These are phyloP conservation scores for Hormaphis cornu DNA, from an alignment of 1,140 invertebrate genomes.

Conservation along the genomic window DNA sequence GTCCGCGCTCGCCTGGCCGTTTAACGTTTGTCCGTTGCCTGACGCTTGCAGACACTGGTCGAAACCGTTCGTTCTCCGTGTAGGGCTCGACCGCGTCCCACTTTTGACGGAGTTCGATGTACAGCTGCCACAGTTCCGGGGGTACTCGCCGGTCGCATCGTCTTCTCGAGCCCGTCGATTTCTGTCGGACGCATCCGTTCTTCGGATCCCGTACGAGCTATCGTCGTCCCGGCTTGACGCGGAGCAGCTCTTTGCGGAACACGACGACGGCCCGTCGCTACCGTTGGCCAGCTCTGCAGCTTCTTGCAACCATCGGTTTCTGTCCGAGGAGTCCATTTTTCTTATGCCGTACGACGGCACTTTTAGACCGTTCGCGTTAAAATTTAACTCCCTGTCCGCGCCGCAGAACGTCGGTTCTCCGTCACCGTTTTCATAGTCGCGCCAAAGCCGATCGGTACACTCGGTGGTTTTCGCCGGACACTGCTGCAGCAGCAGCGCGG, in stretches of 20 bases:
- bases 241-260: not conserved
- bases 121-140: not conserved
- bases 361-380: constrained; percentile 1
- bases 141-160: not conserved
- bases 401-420: too few species aligned
- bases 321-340: constrained; percentile 32
- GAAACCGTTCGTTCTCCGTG: too few species aligned
- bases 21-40: too few species aligned
- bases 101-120: not conserved
- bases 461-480: constrained; percentile 1
- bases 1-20: too few species aligned
- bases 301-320: constrained; percentile 27
- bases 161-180: constrained; percentile 17
- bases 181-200: constrained; percentile 28
- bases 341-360: constrained; percentile 4
- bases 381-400: not conserved
- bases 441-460: constrained; percentile 1
- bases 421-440: not conserved
- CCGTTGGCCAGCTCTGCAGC: not conserved
- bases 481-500: not conserved
- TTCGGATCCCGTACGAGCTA: constrained; percentile 2
- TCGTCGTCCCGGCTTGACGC: not conserved
- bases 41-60: too few species aligned
- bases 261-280: not conserved
- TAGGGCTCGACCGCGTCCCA: too few species aligned